A percentile compares a stretch with the other conserved stretches of the same genome.
Conservation (phyloP, 92 coral and sea anemone species). For the Metridium senile region DNA sequence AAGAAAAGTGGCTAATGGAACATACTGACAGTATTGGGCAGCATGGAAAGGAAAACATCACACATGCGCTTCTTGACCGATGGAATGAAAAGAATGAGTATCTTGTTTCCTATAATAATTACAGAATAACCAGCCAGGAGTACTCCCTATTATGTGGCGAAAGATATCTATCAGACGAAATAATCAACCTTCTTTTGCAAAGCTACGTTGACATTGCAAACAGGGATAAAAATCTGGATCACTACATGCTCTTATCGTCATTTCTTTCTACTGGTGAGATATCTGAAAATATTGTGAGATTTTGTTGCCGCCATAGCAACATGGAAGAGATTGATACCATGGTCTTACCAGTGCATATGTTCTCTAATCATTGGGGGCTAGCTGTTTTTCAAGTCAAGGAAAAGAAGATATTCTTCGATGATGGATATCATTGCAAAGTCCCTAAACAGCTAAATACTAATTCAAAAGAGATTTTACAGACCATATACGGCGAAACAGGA, state of each 20-base stretch:
- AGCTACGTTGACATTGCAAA: conserved; percentile 33
- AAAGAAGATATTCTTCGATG: conserved; percentile 22
- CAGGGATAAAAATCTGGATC: not conserved
- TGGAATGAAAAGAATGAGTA: conserved; percentile 28
- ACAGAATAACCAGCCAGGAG: conserved; percentile 24
- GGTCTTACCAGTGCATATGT: conserved; percentile 51
- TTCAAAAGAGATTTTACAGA: conserved; percentile 6
- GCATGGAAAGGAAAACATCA: not conserved
- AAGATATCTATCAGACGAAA: conserved; percentile 44
- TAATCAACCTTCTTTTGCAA: conserved; percentile 29
- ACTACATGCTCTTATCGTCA: conserved; percentile 20
- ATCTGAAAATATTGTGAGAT: not conserved
- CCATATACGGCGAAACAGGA: conserved; percentile 11
- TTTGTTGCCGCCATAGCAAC: not conserved
- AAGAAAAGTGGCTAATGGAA: conserved; percentile 38
- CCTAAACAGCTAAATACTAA: conserved; percentile 14
- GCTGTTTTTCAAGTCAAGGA: conserved; percentile 25
- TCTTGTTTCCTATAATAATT: conserved; percentile 18
- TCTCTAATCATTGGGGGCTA: conserved; percentile 51
- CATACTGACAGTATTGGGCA: conserved; percentile 19
- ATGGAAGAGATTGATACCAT: conserved; percentile 21
- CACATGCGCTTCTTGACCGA: conserved; percentile 28
- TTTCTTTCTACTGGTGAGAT: conserved; percentile 33
- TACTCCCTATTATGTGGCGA: conserved; percentile 45
- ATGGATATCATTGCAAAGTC: conserved; percentile 35